These are phyloP conservation scores for Chaenocephalus aceratus DNA, from an alignment of 2,113 vertebrate genomes.

Conservation along the genomic window DNA sequence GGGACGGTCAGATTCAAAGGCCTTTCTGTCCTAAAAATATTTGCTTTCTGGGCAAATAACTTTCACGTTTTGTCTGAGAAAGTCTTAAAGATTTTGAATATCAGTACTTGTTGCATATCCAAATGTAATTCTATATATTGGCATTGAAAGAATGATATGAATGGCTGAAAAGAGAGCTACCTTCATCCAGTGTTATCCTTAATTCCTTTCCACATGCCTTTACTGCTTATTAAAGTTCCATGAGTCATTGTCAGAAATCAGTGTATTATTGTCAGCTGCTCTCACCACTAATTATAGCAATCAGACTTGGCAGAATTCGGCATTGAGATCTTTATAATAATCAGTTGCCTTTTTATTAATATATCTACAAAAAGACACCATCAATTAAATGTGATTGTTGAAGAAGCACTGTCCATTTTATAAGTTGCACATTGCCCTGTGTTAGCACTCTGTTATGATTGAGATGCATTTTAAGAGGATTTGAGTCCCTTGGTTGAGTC, in stretches of 20 bases:
- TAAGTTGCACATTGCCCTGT: constrained; percentile 12
- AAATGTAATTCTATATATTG: not conserved
- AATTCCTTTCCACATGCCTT: constrained; percentile 2
- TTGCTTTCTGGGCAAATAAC: not conserved
- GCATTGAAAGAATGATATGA: not conserved
- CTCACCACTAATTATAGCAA: constrained; percentile 45
- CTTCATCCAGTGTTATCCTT: not conserved
- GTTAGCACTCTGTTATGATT: constrained; percentile 1
- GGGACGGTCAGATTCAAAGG: not conserved
- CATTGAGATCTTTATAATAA: constrained; percentile 33
- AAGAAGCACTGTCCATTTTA: not conserved
- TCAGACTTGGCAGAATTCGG: constrained; percentile 24
- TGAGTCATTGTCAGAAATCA: constrained; percentile 49
- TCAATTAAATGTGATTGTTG: constrained; percentile 7
- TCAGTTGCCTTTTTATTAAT: not conserved
- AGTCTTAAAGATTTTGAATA: not conserved
- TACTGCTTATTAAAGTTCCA: constrained; percentile 21
- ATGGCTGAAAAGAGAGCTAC: not conserved
- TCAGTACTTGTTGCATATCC: not conserved
- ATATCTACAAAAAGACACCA: constrained; percentile 20
- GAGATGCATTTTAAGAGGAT: constrained; percentile 27
- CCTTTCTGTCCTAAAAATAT: not conserved
- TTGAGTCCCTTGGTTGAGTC: not conserved
- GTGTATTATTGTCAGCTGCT: constrained; percentile 39
- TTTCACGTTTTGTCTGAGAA: not conserved